Evolutionary conservation across 2,888 invertebrate genomes (phyloP).

Genomic region (Lomographa bimaculata): DNA sequence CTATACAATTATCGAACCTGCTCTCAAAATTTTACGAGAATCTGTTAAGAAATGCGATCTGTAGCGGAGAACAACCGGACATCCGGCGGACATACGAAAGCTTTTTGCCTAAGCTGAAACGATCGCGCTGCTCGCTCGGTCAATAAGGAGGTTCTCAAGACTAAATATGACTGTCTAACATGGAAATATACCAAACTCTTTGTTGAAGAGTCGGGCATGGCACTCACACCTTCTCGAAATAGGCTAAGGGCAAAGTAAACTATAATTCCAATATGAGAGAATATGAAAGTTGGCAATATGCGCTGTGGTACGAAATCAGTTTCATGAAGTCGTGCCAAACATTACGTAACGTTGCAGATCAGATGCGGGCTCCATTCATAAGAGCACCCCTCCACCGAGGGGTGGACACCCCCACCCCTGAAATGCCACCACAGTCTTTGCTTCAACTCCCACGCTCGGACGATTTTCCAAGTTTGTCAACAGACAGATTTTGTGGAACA

Average conservation of each 20-base stretch:
- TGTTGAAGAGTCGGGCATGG: too few species aligned
- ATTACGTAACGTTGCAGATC: constrained; percentile 70
- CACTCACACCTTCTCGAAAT: too few species aligned
- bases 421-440: constrained; percentile 13
- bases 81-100: too few species aligned
- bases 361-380: constrained; percentile 66
- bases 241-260: constrained; percentile 15
- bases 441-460: constrained; percentile 5
- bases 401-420: constrained; percentile 17
- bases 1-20: too few species aligned
- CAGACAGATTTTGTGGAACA: constrained; percentile 23
- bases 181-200: too few species aligned
- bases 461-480: constrained; percentile 29
- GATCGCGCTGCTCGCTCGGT: too few species aligned
- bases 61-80: too few species aligned
- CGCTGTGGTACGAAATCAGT: constrained; percentile 26
- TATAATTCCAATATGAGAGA: constrained; percentile 7
- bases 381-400: constrained; percentile 32
- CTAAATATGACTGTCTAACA: too few species aligned
- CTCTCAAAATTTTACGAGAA: too few species aligned
- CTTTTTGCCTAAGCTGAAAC: too few species aligned
- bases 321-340: constrained; percentile 53
- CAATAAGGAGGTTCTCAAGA: too few species aligned
- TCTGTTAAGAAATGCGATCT: too few species aligned
- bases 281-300: constrained; percentile 32